Evolutionary conservation across 2,797 vertebrate genomes (phyloP), one percentile per base, ranked within the genome.

Genomic region (Enteromius mattozi): DNA sequence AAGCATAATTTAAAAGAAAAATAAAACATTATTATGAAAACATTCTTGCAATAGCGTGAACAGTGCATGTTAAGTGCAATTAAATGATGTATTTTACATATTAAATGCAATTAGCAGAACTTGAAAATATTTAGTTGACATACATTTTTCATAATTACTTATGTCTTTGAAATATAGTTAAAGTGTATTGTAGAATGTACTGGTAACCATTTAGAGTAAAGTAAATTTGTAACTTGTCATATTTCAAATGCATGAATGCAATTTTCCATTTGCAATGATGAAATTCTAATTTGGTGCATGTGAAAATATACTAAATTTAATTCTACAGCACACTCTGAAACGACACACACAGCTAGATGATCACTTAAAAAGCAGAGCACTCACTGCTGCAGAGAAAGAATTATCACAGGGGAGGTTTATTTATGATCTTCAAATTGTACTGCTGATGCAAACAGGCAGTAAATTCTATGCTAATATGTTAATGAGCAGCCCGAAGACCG

Each of bases 331-430:
- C 61, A 76, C 47, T 76, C 59, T 65, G 33, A 24, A 65, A 76
- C 54, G 37, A 70, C 65, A 56, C 63, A 76, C 4, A 35, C 19
- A 2, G 45, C 47, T 66, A 51, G 47, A 71, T 21, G 66, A 68
- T 54, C 66, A 35, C 72, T 83, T 68, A 24, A 54, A 49, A 69
- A 42, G 42, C 71, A 51, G 42, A 40, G 56, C 81, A 51, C 63
- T 80, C 72, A 51, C 59, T 42, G 61, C 81, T 56, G 47, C 81
- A 51, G 72, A 56, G 78, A 68, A 77, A 77, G 42, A 24, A 61
- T 66, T 74, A 66, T 63, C 49, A 75, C 61, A 69, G 72, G 47
- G 59, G 17, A 83, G 72, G n/a, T 77, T 83, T 77, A 83, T 77
- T 83, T 77, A 56, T 68, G 72, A 83, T 77, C 45, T 77, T 56